Conservation (phyloP, 2,113 vertebrate genomes). For the Leucopsar rothschildi region DNA sequence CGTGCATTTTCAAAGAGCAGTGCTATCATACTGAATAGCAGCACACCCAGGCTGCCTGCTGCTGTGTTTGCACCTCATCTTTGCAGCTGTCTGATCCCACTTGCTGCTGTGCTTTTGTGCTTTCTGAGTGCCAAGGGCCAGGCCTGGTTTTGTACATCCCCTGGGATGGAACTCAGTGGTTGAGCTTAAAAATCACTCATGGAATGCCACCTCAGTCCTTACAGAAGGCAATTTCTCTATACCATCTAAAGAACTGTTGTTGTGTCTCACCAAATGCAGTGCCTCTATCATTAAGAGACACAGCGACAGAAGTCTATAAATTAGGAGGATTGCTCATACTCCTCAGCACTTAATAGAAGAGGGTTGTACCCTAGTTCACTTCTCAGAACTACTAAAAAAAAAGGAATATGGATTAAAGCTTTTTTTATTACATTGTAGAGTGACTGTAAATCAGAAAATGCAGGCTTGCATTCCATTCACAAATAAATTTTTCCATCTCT, state of each 20-base stretch:
- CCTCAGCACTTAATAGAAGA: not conserved
- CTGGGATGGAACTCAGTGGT: rapidly evolving
- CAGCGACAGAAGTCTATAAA: not conserved
- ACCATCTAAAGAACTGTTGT: not conserved
- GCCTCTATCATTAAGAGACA: not conserved
- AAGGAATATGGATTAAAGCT: not conserved
- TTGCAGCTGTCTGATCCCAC: not conserved
- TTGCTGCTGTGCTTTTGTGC: not conserved
- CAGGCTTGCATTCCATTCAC: not conserved
- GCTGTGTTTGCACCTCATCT: not conserved
- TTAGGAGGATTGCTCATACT: not conserved
- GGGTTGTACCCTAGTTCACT: not conserved
- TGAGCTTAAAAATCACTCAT: not conserved
- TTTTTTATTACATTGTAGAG: not conserved
- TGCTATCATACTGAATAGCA: rapidly evolving
- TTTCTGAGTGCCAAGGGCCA: not conserved
- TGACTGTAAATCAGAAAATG: not conserved
- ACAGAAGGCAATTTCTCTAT: not conserved
- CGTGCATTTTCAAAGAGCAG: not conserved
- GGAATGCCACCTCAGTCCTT: not conserved
- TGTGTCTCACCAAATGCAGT: rapidly evolving
- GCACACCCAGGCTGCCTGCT: not conserved
- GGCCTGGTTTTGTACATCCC: not conserved
- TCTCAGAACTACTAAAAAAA: not conserved
- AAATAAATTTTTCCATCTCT: not conserved